A percentile compares a stretch with the other conserved stretches of the same genome.
Conservation (phyloP, 2,888 invertebrate genomes). For the Hemistola chrysoprasaria region DNA sequence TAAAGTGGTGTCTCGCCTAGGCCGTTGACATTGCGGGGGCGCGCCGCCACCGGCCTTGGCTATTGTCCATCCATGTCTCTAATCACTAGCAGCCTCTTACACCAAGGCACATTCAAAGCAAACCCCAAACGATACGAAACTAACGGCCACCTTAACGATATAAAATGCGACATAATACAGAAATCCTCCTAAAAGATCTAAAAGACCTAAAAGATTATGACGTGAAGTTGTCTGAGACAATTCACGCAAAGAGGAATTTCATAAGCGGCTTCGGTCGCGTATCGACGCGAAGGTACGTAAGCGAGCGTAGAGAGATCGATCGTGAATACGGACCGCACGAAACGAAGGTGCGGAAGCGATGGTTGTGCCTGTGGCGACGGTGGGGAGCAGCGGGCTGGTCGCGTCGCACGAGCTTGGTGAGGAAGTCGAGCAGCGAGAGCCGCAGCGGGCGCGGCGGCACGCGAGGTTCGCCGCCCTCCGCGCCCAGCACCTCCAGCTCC, state of each 20-base stretch:
- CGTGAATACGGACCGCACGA: slow-evolving; percentile 66
- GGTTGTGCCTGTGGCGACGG: slow-evolving; percentile 78
- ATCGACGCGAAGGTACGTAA: slow-evolving; percentile 1
- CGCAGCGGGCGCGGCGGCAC: slow-evolving; percentile 86
- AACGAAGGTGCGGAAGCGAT: slow-evolving; percentile 79
- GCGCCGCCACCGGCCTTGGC: slow-evolving; percentile 65
- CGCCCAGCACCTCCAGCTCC: slow-evolving; percentile 91
- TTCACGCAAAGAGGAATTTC: slow-evolving; percentile 28
- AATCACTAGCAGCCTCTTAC: slow-evolving; percentile 34
- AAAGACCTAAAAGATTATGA: slow-evolving; percentile 16
- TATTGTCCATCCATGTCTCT: slow-evolving; percentile 31
- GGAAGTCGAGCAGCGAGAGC: slow-evolving; percentile 85
- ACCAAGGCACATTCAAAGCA: slow-evolving; percentile 23
- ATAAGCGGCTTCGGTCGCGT: slow-evolving; percentile 23
- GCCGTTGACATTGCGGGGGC: slow-evolving; percentile 73
- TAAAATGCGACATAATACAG: too few relatives aligned
- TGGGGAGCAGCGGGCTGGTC: slow-evolving; percentile 67
- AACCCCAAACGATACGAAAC: too few relatives aligned
- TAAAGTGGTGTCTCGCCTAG: slow-evolving; percentile 57
- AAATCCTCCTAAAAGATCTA: too few relatives aligned
- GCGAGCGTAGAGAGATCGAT: slow-evolving; percentile 33
- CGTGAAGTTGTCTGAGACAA: slow-evolving; percentile 27
- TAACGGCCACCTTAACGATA: too few relatives aligned
- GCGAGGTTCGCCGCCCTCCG: slow-evolving; percentile 89
- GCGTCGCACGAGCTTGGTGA: slow-evolving; percentile 84